phyloP scores from a whole-genome alignment of 2,113 vertebrate species.

The Todiramphus chloris region DNA sequence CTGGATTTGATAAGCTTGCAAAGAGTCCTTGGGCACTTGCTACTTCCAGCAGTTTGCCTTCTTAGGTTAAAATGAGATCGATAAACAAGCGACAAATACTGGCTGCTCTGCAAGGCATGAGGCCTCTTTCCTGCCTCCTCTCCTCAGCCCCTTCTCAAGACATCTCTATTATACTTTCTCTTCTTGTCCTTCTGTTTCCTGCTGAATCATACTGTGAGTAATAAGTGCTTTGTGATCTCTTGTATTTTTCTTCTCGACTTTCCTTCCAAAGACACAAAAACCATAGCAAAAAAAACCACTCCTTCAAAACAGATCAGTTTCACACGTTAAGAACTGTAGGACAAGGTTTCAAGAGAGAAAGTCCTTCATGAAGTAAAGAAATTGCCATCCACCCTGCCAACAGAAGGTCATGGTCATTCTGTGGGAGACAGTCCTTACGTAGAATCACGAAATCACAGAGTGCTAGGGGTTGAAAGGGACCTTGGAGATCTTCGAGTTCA shows the following conservation, averaged over 20 bases:
- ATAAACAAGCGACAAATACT: not conserved
- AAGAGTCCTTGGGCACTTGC: not conserved
- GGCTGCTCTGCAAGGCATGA: not conserved
- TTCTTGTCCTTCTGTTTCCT: not conserved
- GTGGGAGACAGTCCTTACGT: not conserved
- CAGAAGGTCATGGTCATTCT: not conserved
- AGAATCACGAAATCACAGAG: not conserved
- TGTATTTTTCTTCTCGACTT: not conserved
- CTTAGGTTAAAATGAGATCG: not conserved
- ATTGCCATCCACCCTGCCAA: not conserved
- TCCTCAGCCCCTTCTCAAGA: not conserved
- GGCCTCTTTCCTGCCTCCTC: not conserved
- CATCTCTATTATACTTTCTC: not conserved
- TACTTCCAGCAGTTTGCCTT: not conserved
- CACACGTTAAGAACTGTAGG: not conserved
- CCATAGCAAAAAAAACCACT: not conserved
- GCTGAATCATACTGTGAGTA: not conserved
- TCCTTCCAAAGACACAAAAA: not conserved
- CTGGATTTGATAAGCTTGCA: not conserved
- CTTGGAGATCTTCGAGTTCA: too few species aligned
- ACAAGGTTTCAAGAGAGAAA: not conserved
- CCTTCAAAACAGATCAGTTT: not conserved
- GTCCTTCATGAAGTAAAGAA: not conserved
- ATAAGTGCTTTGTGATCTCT: not conserved
- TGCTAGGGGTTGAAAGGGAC: too few species aligned